These are phyloP conservation scores for Cerastoderma edule DNA, from an alignment of 2,888 invertebrate species.

Conservation along the genomic window DNA sequence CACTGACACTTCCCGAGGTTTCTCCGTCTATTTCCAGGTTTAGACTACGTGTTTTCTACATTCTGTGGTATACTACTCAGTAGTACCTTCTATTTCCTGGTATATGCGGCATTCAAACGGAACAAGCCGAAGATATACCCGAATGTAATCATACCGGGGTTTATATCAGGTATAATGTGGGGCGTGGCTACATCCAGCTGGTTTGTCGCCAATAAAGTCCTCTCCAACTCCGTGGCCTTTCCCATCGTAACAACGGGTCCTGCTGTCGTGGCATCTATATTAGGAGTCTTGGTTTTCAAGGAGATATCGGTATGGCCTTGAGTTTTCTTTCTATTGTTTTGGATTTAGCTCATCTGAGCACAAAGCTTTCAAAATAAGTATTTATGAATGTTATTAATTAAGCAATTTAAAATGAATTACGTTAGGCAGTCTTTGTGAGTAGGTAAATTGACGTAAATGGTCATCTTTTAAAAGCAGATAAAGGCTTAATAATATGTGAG, in stretches of 20 bases:
- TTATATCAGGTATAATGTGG: slow-evolving; percentile 85
- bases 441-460: no score
- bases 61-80: slow-evolving; percentile 84
- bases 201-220: slow-evolving; percentile 85
- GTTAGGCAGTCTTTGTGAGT: no score
- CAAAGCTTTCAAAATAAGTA: no score
- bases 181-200: slow-evolving; percentile 84
- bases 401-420: no score
- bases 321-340: no score
- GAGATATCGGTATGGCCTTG: slow-evolving; percentile 84
- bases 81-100: slow-evolving; percentile 82
- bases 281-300: slow-evolving; percentile 84
- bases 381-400: no score
- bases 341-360: no score
- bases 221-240: slow-evolving; percentile 85
- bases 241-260: slow-evolving; percentile 85
- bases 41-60: slow-evolving; percentile 85
- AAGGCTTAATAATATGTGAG: no score
- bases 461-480: no score
- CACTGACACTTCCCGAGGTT: background rate
- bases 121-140: slow-evolving; percentile 84
- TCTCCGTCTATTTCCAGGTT: slow-evolving; percentile 69
- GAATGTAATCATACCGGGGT: slow-evolving; percentile 83
- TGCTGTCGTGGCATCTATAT: slow-evolving; percentile 83
- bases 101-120: slow-evolving; percentile 81